Base-by-base conservation (phyloP, 64 coral and sea anemone genomes). In the Dendrophyllia cribrosa region DNA sequence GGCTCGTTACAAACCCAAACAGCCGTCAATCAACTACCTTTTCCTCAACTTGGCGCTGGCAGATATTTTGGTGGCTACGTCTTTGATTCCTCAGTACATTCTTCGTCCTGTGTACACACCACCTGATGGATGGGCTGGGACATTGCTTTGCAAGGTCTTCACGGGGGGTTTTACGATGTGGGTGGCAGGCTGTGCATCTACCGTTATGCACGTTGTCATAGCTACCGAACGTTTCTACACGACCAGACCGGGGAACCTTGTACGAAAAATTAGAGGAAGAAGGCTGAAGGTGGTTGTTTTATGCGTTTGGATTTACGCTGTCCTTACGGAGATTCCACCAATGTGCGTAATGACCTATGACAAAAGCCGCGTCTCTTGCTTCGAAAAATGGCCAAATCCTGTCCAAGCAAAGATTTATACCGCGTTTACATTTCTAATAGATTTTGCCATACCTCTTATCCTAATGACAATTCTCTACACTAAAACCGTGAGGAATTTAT, bases 51-150 rank as follows among this genome's bases (percentile, higher is more conserved):
- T 72, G 21, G 70, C 70, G 11, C 15, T 72, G 23, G 24, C 70
- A 8, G 70, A 72, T n/a, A 72, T 72, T 11, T n/a, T 72, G 70
- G 24, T 72, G 70, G 70, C 70, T 43, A 72, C 70, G 45, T 72
- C 70, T 44, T n/a, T 72, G 24, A 72, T 72, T 23, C 70, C 70
- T 45, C 70, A 72, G 43, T 72, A 72, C 43, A 45, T 72, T 26
- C 8, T 44, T 45, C 24, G 70, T 13, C 70, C 70, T 43, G 26
- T 72, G 43, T 43, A 9, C 45, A 72, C 70, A 7, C 34, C 10
- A 3, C 70, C 70, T 2, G 70, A 72, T 13, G 70, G 70, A 72
- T 72, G 34, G 70, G 24, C 23, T 43, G 70, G 70, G 6, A 72
- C 70, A 2, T 72, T 72, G 24, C 24, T 72, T 43, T 72, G 70